Evolutionary conservation across 2,797 vertebrate genomes (phyloP).

Genomic region (Merluccius polli): DNA sequence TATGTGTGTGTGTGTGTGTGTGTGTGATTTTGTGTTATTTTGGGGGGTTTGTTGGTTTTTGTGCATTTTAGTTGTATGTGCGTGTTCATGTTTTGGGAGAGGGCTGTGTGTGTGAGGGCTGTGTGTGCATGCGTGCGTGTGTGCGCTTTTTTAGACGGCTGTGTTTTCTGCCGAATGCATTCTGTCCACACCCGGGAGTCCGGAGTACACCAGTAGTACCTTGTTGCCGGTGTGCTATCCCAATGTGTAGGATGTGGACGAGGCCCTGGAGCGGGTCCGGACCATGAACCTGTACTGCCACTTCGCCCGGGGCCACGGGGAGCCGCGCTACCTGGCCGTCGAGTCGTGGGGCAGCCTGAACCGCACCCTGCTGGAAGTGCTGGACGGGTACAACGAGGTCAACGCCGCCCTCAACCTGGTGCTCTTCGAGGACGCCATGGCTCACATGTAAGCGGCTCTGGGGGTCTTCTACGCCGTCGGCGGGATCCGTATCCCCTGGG

Average conservation of each 20-base stretch:
- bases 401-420: conserved; percentile 86
- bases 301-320: conserved; percentile 80
- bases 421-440: conserved; percentile 93
- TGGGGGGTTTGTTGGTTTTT: background rate
- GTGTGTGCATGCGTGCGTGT: background rate
- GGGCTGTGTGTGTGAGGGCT: background rate
- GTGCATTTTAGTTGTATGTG: background rate
- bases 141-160: no score
- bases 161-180: no score
- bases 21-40: no score
- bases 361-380: conserved; percentile 80
- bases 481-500: no score
- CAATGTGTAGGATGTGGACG: conserved; percentile 73
- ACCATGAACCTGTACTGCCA: conserved; percentile 87
- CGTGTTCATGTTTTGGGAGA: background rate
- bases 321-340: conserved; percentile 82
- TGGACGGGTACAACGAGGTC: conserved; percentile 88
- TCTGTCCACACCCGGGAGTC: no score
- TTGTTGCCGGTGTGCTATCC: conserved; percentile 7
- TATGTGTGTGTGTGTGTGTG: background rate
- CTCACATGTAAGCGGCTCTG: conserved; percentile 82
- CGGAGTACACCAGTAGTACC: no score
- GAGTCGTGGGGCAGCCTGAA: conserved; percentile 82
- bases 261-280: conserved; percentile 69
- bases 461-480: no score